Conservation (phyloP, 2,797 vertebrate genomes). For the Xiphophorus birchmanni region DNA sequence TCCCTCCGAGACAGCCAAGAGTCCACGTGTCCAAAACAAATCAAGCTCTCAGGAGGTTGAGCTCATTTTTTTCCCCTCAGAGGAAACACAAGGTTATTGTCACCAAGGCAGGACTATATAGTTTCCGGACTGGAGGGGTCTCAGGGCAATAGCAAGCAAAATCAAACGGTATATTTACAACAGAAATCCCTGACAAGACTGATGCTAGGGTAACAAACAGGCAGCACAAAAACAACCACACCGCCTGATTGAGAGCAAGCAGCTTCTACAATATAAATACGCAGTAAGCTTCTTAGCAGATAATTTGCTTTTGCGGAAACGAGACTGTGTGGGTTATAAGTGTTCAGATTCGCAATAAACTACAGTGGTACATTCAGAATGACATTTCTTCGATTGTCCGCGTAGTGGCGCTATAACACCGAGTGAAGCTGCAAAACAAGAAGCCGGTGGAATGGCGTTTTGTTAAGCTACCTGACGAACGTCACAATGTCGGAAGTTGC, state of each 20-base stretch:
- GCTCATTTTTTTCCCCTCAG: not conserved
- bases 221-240: not conserved
- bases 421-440: conserved; percentile 58
- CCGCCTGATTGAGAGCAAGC: not conserved
- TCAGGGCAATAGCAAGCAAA: not conserved
- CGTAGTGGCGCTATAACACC: conserved; percentile 58
- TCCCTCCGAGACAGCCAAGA: not conserved
- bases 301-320: not conserved
- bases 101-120: not conserved
- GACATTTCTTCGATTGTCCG: conserved; percentile 49
- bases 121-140: not conserved
- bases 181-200: not conserved
- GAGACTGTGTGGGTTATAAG: conserved; percentile 14
- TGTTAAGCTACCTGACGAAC: not conserved
- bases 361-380: conserved; percentile 32
- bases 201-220: not conserved
- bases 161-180: not conserved
- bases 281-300: not conserved
- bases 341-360: conserved; percentile 13
- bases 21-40: conserved; percentile 13
- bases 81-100: not conserved
- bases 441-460: conserved; percentile 36
- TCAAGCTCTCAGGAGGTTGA: not conserved
- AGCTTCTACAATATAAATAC: not conserved
- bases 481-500: conserved; percentile 31